Evolutionary conservation across 2,888 invertebrate species (phyloP), one percentile per base, ranked within the genome.

Genomic region (Coelopa pilipes): DNA sequence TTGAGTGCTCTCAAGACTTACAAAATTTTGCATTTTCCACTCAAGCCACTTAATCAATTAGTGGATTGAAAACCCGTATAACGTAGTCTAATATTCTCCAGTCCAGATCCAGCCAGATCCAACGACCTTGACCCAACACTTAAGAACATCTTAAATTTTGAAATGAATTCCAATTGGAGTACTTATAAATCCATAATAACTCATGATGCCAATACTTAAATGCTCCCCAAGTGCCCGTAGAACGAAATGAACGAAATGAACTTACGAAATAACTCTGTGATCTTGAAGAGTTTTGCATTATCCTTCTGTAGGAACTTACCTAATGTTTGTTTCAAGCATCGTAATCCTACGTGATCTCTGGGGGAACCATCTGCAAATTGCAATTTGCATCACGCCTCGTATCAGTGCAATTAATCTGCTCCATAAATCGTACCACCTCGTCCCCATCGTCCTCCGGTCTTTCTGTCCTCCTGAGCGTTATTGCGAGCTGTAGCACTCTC

Each of bases 11-110:
- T 74, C 72, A 49, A 53, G 53, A 55, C 72, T 70, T 74, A 53
- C 49, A 68, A 75, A 72, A 70, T 77, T 76, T 75, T 69, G 77
- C 75, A 76, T 74, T 73, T 74, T 77, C 73, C 75, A 77, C 75
- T 77, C 73, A 76, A 72, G 19, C 66, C 76, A 76, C 76, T 76
- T 76, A 74, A 73, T 34, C 45, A 49, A 50, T 21, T 46, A 57
- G n/a, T n/a, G 13, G 34, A 13, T 17, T 21, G 19, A 21, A 34
- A 62, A 34, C 2, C 7, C 34, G 7, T 34, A 34, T 34, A 34
- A 34, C 34, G 34, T 34, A 34, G 34, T 34, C 34, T 34, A 34
- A 66, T 21, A 9, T 46, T 46, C 59, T 45, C n/a, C 57, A 45
- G 19, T 19, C 7, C 45, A 19, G 47, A 15, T 45, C 17, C 34